Evolutionary conservation across 2,888 invertebrate species (phyloP).

Genomic region (Antitype chi): DNA sequence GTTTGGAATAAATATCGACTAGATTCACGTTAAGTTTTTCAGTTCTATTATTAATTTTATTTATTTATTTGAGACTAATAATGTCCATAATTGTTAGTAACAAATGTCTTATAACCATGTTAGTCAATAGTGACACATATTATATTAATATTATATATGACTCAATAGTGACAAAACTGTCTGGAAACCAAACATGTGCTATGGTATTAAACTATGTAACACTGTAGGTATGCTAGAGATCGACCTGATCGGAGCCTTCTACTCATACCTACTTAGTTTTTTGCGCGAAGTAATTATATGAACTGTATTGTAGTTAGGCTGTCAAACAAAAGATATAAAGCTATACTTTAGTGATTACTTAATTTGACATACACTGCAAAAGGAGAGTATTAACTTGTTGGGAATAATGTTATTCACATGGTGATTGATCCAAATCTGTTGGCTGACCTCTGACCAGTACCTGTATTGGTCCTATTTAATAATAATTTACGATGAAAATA

Average conservation of each 20-base stretch:
- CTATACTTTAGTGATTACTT: slow-evolving; percentile 34
- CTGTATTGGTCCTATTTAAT: not conserved
- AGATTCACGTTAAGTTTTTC: too few species aligned
- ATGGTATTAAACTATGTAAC: not conserved
- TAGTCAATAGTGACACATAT: too few species aligned
- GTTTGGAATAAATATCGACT: too few species aligned
- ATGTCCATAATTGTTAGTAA: too few species aligned
- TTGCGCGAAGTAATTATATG: slow-evolving; percentile 4
- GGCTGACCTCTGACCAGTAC: slow-evolving; percentile 3
- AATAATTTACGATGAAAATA: slow-evolving; percentile 1
- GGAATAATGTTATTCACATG: not conserved
- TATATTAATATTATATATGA: too few species aligned
- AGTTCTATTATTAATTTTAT: too few species aligned
- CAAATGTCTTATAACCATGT: too few species aligned
- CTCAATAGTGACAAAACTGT: not conserved
- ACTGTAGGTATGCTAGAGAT: not conserved
- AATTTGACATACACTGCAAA: slow-evolving; percentile 24
- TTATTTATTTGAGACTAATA: too few species aligned
- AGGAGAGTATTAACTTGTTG: not conserved
- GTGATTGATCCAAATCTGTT: not conserved
- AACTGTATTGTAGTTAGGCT: slow-evolving; percentile 25
- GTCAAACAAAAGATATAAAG: slow-evolving; percentile 19
- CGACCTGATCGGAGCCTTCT: not conserved
- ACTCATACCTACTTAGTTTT: slow-evolving; percentile 7
- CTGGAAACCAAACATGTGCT: not conserved